Evolutionary conservation across 2,797 vertebrate species (phyloP).

Genomic region (Clarias laeviceps): DNA sequence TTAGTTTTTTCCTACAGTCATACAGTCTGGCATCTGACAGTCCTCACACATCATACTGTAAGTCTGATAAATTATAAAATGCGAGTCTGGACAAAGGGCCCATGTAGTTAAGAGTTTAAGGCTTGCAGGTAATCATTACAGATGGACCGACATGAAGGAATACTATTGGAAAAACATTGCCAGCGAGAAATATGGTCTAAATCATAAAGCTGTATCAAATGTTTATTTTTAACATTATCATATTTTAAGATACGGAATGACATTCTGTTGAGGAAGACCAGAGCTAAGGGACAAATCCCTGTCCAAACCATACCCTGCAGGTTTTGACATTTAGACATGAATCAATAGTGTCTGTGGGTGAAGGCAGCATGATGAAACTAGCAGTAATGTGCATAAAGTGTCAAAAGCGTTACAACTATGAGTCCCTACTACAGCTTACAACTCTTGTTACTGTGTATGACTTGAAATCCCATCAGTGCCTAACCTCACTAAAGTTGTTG

Average conservation of each 20-base stretch:
- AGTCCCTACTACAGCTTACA: background rate
- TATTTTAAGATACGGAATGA: background rate
- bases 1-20: background rate
- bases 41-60: background rate
- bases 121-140: conserved; percentile 6
- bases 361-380: conserved; percentile 25
- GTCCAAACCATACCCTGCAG: conserved; percentile 12
- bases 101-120: background rate
- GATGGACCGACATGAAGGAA: background rate
- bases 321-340: conserved; percentile 16
- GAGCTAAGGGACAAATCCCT: background rate
- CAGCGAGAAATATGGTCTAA: background rate
- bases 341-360: conserved; percentile 19
- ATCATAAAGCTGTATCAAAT: background rate
- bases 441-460: background rate
- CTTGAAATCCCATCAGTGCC: conserved; percentile 6
- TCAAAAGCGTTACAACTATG: background rate
- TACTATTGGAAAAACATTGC: background rate
- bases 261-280: background rate
- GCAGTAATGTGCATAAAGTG: conserved; percentile 23
- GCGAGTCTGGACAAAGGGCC: background rate
- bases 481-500: conserved; percentile 5
- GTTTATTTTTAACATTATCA: background rate
- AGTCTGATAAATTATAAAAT: background rate
- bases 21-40: background rate